These are phyloP conservation scores for Euplexia lucipara DNA, from an alignment of 2,888 invertebrate species.

Conservation along the genomic window DNA sequence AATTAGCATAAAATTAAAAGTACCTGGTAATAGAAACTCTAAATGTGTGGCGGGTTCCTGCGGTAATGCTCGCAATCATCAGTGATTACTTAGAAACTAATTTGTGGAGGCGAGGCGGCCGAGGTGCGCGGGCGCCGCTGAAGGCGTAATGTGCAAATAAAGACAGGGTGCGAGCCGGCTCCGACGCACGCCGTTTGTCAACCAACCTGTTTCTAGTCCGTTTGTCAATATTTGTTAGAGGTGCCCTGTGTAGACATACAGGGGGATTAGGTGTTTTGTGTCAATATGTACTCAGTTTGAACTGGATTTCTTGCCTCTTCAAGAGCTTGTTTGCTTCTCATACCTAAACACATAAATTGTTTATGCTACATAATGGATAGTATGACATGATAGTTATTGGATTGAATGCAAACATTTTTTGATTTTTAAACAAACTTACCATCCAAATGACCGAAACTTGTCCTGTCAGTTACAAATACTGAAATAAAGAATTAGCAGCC, in stretches of 20 bases:
- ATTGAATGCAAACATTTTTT: no score
- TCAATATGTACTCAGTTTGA: slow-evolving; percentile 29
- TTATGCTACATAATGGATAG: no score
- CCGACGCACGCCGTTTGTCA: slow-evolving; percentile 59
- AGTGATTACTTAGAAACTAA: slow-evolving; percentile 74
- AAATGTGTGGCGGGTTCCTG: slow-evolving; percentile 59
- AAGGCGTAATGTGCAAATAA: slow-evolving; percentile 83
- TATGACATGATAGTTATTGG: no score
- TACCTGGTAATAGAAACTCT: slow-evolving; percentile 46
- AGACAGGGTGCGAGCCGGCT: slow-evolving; percentile 71
- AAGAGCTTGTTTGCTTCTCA: slow-evolving; percentile 10
- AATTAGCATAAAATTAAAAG: slow-evolving; percentile 50
- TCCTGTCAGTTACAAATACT: no score
- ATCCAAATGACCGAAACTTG: no score
- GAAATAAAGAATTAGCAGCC: no score
- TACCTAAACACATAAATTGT: background rate
- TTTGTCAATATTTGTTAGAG: slow-evolving; percentile 67
- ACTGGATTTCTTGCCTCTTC: slow-evolving; percentile 1
- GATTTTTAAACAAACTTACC: no score
- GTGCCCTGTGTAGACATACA: slow-evolving; percentile 45
- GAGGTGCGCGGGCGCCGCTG: slow-evolving; percentile 66
- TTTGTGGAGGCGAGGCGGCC: slow-evolving; percentile 67
- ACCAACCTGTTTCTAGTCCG: slow-evolving; percentile 56
- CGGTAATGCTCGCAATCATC: slow-evolving; percentile 67
- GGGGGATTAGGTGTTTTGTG: slow-evolving; percentile 36